phyloP scores from a whole-genome alignment of 2,797 vertebrate genomes.

The Ciconia nigra region DNA sequence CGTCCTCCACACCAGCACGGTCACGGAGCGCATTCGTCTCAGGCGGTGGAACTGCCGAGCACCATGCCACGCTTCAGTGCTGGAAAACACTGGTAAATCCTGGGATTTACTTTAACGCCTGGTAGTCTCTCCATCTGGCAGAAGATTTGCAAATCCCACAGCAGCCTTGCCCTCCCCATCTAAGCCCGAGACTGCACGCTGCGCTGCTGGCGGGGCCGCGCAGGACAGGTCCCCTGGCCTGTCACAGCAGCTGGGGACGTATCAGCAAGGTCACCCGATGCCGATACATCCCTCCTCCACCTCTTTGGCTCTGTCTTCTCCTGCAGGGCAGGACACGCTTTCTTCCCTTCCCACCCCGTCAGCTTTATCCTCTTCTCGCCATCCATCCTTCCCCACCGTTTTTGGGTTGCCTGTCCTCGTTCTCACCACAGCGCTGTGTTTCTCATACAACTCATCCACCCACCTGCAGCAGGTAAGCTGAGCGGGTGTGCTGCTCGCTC shows the following conservation, averaged over 20 bases:
- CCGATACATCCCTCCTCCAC: not conserved
- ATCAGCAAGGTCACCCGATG: not conserved
- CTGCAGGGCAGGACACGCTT: rapidly evolving
- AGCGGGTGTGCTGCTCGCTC: not conserved
- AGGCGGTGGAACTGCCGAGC: rapidly evolving
- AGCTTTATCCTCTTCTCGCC: not conserved
- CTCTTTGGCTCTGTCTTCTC: rapidly evolving
- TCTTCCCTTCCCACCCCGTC: not conserved
- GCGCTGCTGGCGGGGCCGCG: not conserved
- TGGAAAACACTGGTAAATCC: not conserved
- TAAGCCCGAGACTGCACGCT: not conserved
- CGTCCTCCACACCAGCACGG: not conserved
- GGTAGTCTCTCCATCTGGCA: not conserved
- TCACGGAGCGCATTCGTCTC: not conserved
- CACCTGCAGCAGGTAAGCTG: not conserved
- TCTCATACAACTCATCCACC: not conserved
- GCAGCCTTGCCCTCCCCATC: not conserved
- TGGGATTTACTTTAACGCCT: not conserved
- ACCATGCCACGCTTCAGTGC: rapidly evolving
- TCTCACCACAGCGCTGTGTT: rapidly evolving
- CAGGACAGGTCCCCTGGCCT: not conserved
- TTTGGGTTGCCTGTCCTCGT: not conserved
- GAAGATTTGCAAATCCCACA: not conserved
- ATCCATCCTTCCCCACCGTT: rapidly evolving
- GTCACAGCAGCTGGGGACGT: not conserved